Conservation (phyloP, 2,888 invertebrate species). For the Cryptocephalus primarius region DNA sequence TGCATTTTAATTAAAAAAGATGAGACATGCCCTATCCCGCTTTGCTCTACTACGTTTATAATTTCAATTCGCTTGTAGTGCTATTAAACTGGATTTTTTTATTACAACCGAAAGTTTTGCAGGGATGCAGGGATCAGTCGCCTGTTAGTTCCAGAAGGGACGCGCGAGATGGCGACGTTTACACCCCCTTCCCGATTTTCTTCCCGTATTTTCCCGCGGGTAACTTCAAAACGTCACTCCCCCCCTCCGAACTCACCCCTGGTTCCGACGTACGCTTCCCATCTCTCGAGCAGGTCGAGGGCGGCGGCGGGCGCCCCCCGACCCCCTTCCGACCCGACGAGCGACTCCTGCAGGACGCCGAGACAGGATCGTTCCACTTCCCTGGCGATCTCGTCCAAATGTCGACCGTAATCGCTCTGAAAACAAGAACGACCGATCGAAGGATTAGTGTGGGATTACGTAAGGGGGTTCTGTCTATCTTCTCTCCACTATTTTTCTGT, state of each 20-base stretch:
- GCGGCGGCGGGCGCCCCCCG: slow-evolving; percentile 13
- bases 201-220: too few relatives aligned
- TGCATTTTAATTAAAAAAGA: background rate
- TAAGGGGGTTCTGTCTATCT: background rate
- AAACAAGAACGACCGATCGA: slow-evolving; percentile 15
- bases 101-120: too few relatives aligned
- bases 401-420: slow-evolving; percentile 57
- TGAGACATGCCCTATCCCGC: background rate
- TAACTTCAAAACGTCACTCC: too few relatives aligned
- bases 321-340: slow-evolving; percentile 22
- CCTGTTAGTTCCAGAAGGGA: too few relatives aligned
- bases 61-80: too few relatives aligned
- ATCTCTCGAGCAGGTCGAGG: slow-evolving; percentile 25
- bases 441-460: background rate
- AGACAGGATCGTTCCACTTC: slow-evolving; percentile 46
- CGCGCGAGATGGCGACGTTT: too few relatives aligned
- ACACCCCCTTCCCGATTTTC: too few relatives aligned
- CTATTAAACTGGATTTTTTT: too few relatives aligned
- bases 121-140: too few relatives aligned
- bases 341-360: slow-evolving; percentile 38
- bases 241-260: too few relatives aligned
- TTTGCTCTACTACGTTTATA: too few relatives aligned
- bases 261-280: slow-evolving; percentile 27
- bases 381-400: slow-evolving; percentile 57
- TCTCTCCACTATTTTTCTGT: too few relatives aligned